phyloP scores from a whole-genome alignment of 2,888 invertebrate genomes.

The Platerodrilus igneus region DNA sequence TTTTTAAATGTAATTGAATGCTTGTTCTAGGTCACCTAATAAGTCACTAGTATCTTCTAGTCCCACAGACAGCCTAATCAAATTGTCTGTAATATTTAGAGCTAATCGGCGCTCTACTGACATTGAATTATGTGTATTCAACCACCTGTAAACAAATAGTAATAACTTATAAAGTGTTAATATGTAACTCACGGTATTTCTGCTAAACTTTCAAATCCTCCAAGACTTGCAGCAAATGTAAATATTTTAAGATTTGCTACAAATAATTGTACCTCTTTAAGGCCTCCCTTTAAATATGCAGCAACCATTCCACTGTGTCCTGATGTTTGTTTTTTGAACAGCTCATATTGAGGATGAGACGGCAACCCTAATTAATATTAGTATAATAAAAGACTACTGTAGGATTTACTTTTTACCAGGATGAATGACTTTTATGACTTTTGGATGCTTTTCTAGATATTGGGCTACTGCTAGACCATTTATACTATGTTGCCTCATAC shows the following conservation, averaged over 20 bases:
- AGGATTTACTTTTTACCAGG: too few relatives aligned
- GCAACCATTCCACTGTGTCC: slow-evolving; percentile 88
- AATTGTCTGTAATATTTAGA: slow-evolving; percentile 77
- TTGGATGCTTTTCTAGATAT: slow-evolving; percentile 71
- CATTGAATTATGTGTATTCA: slow-evolving; percentile 95
- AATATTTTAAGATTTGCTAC: slow-evolving; percentile 71
- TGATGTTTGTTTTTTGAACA: slow-evolving; percentile 69
- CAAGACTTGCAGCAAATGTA: slow-evolving; percentile 82
- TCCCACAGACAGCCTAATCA: slow-evolving; percentile 86
- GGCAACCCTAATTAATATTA: slow-evolving; percentile 59
- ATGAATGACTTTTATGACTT: slow-evolving; percentile 70
- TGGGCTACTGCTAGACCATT: slow-evolving; percentile 73
- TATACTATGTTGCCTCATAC: slow-evolving; percentile 84
- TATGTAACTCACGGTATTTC: slow-evolving; percentile 75
- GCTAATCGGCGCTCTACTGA: slow-evolving; percentile 65
- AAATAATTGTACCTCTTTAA: slow-evolving; percentile 65
- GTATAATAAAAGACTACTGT: too few relatives aligned
- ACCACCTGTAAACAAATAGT: slow-evolving; percentile 54
- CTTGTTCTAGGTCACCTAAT: slow-evolving; percentile 76
- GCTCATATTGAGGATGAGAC: slow-evolving; percentile 74
- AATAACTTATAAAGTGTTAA: background rate
- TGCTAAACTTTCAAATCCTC: slow-evolving; percentile 87
- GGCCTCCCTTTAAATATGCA: slow-evolving; percentile 72
- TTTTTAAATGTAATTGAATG: slow-evolving; percentile 53
- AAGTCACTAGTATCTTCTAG: slow-evolving; percentile 83